Evolutionary conservation across 1,140 invertebrate genomes (phyloP).

Genomic region (Centruroides sculpturatus): DNA sequence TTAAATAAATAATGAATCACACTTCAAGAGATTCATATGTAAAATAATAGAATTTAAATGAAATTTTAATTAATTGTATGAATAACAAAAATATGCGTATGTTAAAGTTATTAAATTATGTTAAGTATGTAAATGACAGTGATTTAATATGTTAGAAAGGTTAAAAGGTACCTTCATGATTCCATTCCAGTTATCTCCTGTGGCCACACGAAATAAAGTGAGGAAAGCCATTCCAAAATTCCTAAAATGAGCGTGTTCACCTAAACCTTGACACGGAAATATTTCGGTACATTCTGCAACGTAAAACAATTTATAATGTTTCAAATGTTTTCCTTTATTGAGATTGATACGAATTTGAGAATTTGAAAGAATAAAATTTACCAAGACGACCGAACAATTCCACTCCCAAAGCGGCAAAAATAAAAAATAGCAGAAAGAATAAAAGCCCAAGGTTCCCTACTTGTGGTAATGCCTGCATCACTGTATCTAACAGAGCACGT

Average conservation of each 20-base stretch:
- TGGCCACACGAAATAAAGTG: conserved; percentile 95
- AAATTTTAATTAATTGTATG: no score
- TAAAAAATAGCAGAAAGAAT: conserved; percentile 98
- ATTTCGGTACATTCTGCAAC: conserved; percentile 79
- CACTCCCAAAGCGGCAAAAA: conserved; percentile 96
- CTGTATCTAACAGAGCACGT: conserved; percentile 89
- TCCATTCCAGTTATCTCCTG: conserved; percentile 99
- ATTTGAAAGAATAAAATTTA: conserved; percentile 26
- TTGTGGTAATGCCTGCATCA: conserved; percentile 97
- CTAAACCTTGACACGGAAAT: conserved; percentile 95
- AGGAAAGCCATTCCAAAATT: conserved; percentile 99
- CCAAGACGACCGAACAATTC: conserved; percentile 92
- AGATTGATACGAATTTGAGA: no score
- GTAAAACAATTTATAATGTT: no score
- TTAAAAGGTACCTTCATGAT: conserved; percentile 75
- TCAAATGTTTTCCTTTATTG: no score
- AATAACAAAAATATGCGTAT: no score
- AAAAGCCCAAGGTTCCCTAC: conserved; percentile 95
- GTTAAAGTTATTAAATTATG: no score
- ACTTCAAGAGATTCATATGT: no score
- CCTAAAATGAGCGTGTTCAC: conserved; percentile 96
- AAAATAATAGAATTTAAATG: no score
- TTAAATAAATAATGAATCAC: no score
- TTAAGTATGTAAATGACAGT: no score
- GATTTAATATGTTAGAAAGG: no score